phyloP scores from a whole-genome alignment of 2,113 vertebrate species.

The Pimephales promelas region DNA sequence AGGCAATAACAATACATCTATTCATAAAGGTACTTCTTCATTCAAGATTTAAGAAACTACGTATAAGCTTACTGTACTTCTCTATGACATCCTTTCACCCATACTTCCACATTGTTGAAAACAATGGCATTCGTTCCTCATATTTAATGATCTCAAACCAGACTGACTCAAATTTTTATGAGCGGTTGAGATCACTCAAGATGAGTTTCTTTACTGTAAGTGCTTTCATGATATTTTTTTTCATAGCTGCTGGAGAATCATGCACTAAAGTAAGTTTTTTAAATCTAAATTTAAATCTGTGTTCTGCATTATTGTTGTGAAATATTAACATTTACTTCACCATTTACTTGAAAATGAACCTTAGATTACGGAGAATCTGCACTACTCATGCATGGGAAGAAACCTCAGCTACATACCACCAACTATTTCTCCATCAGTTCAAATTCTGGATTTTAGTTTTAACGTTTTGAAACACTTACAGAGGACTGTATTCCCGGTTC shows the following conservation, averaged over 20 bases:
- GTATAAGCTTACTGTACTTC: too few species aligned
- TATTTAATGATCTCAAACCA: not conserved
- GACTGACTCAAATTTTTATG: not conserved
- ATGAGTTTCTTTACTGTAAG: not conserved
- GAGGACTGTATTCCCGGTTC: constrained; percentile 30
- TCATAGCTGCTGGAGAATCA: not conserved
- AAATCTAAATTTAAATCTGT: not conserved
- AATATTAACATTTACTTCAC: too few species aligned
- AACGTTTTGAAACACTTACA: constrained; percentile 27
- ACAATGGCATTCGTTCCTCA: not conserved
- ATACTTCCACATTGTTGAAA: not conserved
- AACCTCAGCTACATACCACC: constrained; percentile 45
- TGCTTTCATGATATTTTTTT: not conserved
- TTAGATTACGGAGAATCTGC: not conserved
- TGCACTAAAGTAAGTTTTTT: not conserved
- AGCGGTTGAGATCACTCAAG: not conserved
- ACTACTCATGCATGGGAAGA: constrained; percentile 33
- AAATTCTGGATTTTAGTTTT: constrained; percentile 48
- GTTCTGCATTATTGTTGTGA: not conserved
- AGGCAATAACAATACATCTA: not conserved
- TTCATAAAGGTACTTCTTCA: not conserved
- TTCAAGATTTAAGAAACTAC: not conserved
- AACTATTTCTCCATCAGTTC: constrained; percentile 19
- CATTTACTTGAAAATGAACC: too few species aligned
- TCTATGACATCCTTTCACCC: not conserved